Percentiles rank a stretch among this genome's conserved stretches.
Evolutionary conservation across 2,113 vertebrate species (phyloP).

Genomic region (Eulemur rufifrons): DNA sequence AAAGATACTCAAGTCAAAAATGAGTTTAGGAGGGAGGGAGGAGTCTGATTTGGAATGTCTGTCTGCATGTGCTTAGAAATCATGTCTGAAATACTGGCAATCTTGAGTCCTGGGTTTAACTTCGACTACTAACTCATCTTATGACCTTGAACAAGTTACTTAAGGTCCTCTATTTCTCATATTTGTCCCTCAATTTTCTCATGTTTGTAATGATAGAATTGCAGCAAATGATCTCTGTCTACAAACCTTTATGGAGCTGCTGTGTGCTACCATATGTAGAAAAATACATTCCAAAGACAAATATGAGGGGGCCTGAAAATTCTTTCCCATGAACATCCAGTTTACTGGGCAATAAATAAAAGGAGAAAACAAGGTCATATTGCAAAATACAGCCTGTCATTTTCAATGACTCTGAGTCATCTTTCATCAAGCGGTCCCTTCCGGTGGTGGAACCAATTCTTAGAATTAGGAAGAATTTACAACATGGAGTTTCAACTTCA

Average conservation of each 20-base stretch:
- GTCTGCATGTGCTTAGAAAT: background rate
- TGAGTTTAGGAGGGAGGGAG: slow-evolving; percentile 18
- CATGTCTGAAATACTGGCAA: background rate
- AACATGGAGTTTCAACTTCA: background rate
- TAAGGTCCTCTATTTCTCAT: background rate
- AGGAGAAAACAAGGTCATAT: slow-evolving; percentile 43
- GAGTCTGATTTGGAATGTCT: slow-evolving; percentile 24
- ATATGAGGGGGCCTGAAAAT: background rate
- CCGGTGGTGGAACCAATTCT: slow-evolving; percentile 23
- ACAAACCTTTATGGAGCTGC: background rate
- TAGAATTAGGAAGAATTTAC: slow-evolving; percentile 17
- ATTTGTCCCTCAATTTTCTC: background rate
- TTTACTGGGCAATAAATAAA: slow-evolving; percentile 64
- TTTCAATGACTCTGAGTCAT: slow-evolving; percentile 32
- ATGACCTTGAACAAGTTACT: slow-evolving; percentile 22
- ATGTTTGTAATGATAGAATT: background rate
- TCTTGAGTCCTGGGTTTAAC: background rate
- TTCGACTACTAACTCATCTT: background rate
- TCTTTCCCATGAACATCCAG: slow-evolving; percentile 62
- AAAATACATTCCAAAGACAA: slow-evolving; percentile 54
- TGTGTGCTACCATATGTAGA: background rate
- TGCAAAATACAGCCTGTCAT: slow-evolving; percentile 39
- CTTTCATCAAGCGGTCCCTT: background rate
- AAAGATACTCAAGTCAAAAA: slow-evolving; percentile 10
- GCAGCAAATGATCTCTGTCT: background rate